phyloP scores from a whole-genome alignment of 2,888 invertebrate species.

The Yponomeuta cagnagella region DNA sequence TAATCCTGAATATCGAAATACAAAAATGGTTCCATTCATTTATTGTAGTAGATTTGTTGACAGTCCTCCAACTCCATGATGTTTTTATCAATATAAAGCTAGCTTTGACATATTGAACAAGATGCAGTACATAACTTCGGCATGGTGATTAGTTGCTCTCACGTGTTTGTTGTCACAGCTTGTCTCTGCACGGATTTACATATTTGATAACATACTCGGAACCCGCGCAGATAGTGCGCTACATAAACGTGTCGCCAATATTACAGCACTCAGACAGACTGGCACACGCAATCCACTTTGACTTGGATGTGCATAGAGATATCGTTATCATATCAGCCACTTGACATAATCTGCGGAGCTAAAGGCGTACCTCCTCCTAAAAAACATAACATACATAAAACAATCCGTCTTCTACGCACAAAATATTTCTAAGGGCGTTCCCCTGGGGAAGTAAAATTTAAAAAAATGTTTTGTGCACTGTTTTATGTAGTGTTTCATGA shows the following conservation, averaged over 20 bases:
- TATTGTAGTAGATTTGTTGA: too few relatives aligned
- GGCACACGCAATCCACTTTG: neutral
- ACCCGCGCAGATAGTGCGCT: neutral
- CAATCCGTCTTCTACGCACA: too few relatives aligned
- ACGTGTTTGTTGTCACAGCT: neutral
- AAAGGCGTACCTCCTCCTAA: neutral
- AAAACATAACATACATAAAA: neutral
- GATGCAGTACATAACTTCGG: neutral
- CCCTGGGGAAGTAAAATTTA: too few relatives aligned
- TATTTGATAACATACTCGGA: neutral
- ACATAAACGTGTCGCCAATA: neutral
- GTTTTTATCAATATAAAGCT: too few relatives aligned
- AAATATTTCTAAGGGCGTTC: too few relatives aligned
- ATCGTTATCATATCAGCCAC: neutral
- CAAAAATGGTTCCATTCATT: too few relatives aligned
- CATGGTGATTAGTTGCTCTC: neutral
- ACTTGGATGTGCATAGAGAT: neutral
- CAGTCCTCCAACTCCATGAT: too few relatives aligned
- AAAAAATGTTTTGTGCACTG: too few relatives aligned
- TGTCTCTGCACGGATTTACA: neutral
- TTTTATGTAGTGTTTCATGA: too few relatives aligned
- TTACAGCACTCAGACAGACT: neutral
- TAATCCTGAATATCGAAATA: too few relatives aligned
- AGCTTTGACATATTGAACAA: neutral
- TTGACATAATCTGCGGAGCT: neutral